Evolutionary conservation across 2,113 vertebrate species (phyloP), one percentile per base, ranked within the genome.

Genomic region (Eolophus roseicapilla): DNA sequence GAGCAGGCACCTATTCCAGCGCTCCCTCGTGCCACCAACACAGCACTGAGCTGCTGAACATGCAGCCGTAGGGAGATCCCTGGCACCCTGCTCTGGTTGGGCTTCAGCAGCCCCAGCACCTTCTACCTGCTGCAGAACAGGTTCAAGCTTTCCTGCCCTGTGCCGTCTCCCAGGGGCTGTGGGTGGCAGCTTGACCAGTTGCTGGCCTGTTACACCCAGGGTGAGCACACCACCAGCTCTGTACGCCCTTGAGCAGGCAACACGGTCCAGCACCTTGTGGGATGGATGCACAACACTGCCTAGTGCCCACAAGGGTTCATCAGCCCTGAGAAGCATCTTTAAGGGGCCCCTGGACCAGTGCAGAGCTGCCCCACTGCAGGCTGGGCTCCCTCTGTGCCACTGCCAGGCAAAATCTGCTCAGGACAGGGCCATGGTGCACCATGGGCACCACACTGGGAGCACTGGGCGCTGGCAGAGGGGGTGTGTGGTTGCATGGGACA

Each of bases 371-470:
- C 59, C 2, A 4, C 17, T 29, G 35, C n/a, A 52, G 31, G 16
- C 17, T 60, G 25, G 4, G 25, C 29, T 69, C 27, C 5, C 13
- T 35, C 8, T 4, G 17, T 62, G 20, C 16, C 0, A 0, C 27
- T 70, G 59, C 35, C 41, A 57, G 35, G 31, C 28, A 78, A 82
- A 84, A 49, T 37, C 41, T 31, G 24, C 13, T 47, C 29, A 69
- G 47, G 10, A n/a, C 3, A 1, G 46, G 49, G 17, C 10, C 23
- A 39, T 1, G 19, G 21, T 24, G 10, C 59, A 35, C 16, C 53
- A 17, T 0, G 0, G 46, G 63, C 59, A 49, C 9, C 1, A 3
- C 35, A 8, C 0, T 21, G 1, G 37, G 35, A 86, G 20, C 27
- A n/a, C 0, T 31, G 41, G 52, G 43, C 4, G 1, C 28, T 71